These are phyloP conservation scores for Sturmia bella DNA, from an alignment of 2,888 invertebrate species.

Conservation along the genomic window DNA sequence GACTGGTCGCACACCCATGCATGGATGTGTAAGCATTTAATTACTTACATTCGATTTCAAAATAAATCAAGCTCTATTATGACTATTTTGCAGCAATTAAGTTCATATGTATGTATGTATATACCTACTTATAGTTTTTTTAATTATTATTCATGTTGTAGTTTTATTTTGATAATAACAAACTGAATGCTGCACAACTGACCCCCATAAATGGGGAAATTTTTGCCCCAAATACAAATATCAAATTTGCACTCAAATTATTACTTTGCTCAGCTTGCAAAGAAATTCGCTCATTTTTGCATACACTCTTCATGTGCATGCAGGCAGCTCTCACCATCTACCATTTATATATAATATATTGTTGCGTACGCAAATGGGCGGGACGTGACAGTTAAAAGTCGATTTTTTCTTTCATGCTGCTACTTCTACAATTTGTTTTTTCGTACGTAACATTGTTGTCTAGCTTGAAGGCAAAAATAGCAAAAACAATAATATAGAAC, in stretches of 20 bases:
- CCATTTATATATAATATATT: conserved; percentile 62
- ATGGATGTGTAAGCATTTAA: too few relatives aligned
- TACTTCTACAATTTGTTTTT: conserved; percentile 62
- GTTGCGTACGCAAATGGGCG: conserved; percentile 81
- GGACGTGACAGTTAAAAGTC: conserved; percentile 81
- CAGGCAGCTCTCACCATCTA: conserved; percentile 44
- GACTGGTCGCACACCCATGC: too few relatives aligned
- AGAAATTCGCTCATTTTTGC: conserved; percentile 21
- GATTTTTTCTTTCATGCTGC: conserved; percentile 69
- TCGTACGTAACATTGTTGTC: conserved; percentile 50
- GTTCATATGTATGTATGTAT: too few relatives aligned
- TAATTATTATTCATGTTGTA: neutral
- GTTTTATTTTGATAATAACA: neutral
- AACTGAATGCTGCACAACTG: neutral
- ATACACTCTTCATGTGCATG: conserved; percentile 47
- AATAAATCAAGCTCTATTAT: too few relatives aligned
- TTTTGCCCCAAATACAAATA: conserved; percentile 47
- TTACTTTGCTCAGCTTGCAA: conserved; percentile 14
- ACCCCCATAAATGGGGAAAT: conserved; percentile 42
- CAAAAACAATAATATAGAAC: conserved; percentile 66
- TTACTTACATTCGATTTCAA: too few relatives aligned
- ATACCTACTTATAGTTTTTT: too few relatives aligned
- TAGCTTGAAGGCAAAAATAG: conserved; percentile 43
- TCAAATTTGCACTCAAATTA: conserved; percentile 26
- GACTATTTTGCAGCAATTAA: too few relatives aligned